Evolutionary conservation across 2,797 vertebrate genomes (phyloP).

Genomic region (Amphiprion clarkii): DNA sequence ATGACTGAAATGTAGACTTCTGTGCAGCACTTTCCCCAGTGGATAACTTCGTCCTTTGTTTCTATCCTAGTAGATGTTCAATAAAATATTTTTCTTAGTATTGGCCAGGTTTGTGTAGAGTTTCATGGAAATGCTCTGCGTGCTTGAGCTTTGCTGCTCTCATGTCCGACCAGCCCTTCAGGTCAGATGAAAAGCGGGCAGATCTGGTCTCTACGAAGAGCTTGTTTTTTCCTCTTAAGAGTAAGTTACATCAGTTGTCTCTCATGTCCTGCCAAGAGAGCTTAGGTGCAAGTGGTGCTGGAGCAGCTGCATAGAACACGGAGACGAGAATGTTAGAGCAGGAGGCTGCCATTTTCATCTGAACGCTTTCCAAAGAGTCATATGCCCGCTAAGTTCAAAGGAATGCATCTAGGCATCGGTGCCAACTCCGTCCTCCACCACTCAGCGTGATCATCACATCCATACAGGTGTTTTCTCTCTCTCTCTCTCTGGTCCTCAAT

Average conservation of each 20-base stretch:
- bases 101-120: conserved; percentile 34
- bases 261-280: conserved; percentile 71
- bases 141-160: conserved; percentile 40
- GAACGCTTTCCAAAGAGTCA: conserved; percentile 62
- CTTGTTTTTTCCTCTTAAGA: conserved; percentile 56
- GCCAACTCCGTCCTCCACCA: conserved; percentile 60
- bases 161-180: conserved; percentile 46
- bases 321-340: conserved; percentile 60
- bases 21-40: not conserved
- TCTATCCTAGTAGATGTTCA: conserved; percentile 60
- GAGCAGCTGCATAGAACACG: conserved; percentile 62
- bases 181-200: conserved; percentile 55
- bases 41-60: conserved; percentile 34
- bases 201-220: conserved; percentile 34
- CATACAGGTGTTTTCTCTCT: conserved; percentile 64
- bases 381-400: conserved; percentile 51
- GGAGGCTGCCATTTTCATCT: conserved; percentile 64
- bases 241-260: conserved; percentile 65
- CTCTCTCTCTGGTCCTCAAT: conserved; percentile 17
- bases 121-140: conserved; percentile 29
- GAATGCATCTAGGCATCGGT: conserved; percentile 40
- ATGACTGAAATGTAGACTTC: conserved; percentile 93
- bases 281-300: conserved; percentile 60
- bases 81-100: conserved; percentile 79
- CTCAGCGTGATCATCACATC: conserved; percentile 45